Percentiles rank a stretch among this genome's conserved stretches.
phyloP scores from a whole-genome alignment of 2,888 invertebrate genomes.

The Dione juno region DNA sequence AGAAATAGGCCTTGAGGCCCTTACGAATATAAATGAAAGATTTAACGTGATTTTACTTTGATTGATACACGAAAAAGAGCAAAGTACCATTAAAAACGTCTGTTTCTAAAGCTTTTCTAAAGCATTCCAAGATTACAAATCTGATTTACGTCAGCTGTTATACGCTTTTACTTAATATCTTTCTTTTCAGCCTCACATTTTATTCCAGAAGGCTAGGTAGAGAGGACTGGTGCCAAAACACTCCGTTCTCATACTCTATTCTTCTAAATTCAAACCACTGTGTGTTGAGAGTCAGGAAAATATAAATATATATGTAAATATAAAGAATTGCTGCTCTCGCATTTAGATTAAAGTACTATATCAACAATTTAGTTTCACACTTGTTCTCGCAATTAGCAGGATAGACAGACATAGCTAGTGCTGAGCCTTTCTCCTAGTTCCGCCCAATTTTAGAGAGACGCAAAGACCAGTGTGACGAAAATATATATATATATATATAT shows the following conservation, averaged over 20 bases:
- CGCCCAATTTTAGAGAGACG: too few relatives aligned
- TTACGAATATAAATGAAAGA: constrained; percentile 14
- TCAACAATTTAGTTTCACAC: too few relatives aligned
- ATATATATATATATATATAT: too few relatives aligned
- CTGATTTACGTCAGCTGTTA: constrained; percentile 7
- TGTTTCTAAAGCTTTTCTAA: constrained; percentile 9
- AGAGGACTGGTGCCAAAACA: not conserved
- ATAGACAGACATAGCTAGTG: too few relatives aligned
- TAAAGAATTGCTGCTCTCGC: too few relatives aligned
- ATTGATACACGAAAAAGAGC: constrained; percentile 7
- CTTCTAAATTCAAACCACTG: not conserved
- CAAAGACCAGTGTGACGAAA: too few relatives aligned
- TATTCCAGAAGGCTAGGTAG: not conserved
- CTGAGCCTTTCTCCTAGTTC: too few relatives aligned
- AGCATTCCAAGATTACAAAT: constrained; percentile 7
- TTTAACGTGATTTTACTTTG: constrained; percentile 19
- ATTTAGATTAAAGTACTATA: too few relatives aligned
- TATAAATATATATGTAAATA: too few relatives aligned
- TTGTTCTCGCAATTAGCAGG: too few relatives aligned
- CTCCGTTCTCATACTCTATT: not conserved
- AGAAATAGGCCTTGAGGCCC: not conserved
- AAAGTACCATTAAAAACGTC: constrained; percentile 3
- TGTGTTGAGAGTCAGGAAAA: too few relatives aligned
- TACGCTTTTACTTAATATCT: not conserved
- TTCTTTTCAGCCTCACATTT: not conserved